These are phyloP conservation scores for Procavia capensis DNA, from an alignment of 2,113 vertebrate species.

Conservation along the genomic window DNA sequence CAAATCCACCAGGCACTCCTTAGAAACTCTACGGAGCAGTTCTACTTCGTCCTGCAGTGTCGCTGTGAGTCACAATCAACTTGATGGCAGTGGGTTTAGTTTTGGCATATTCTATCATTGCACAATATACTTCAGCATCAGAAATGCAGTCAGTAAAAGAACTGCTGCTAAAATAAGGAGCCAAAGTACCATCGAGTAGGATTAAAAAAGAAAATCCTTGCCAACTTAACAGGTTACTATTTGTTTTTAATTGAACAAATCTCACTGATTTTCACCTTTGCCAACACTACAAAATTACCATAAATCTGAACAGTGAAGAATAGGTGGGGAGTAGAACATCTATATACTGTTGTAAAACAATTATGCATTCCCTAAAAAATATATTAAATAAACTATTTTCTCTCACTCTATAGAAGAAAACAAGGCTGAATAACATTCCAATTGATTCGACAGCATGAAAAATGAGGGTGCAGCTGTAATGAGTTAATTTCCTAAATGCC, in stretches of 20 bases:
- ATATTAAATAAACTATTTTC: background rate
- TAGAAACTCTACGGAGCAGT: too few species aligned
- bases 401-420: background rate
- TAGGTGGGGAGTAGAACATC: background rate
- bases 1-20: too few species aligned
- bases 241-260: background rate
- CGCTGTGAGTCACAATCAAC: too few species aligned
- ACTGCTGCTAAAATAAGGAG: background rate
- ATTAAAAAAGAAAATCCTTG: background rate
- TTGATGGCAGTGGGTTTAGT: too few species aligned
- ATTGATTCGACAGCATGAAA: background rate
- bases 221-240: background rate
- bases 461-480: conserved; percentile 41
- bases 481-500: conserved; percentile 54
- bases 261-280: background rate
- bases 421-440: background rate
- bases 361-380: background rate
- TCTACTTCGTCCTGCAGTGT: too few species aligned
- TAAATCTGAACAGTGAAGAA: background rate
- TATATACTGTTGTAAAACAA: background rate
- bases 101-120: too few species aligned
- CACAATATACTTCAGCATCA: background rate
- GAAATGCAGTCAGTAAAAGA: background rate
- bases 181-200: too few species aligned
- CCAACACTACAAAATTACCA: background rate